Evolutionary conservation across 1,140 invertebrate species (phyloP).

Genomic region (Pararge aegeria): DNA sequence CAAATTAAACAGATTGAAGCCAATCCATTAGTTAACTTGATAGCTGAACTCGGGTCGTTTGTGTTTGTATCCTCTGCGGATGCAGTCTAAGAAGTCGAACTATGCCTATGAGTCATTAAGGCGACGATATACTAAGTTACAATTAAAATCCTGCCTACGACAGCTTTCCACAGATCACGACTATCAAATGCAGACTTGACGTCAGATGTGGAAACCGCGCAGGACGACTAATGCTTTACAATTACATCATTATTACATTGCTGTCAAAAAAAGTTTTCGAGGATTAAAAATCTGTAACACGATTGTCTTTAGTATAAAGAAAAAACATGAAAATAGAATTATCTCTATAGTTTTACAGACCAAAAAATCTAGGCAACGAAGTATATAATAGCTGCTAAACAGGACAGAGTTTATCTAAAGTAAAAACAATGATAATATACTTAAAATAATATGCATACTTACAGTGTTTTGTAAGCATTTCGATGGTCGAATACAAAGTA

Average conservation of each 20-base stretch:
- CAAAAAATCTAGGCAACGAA: slow-evolving; percentile 28
- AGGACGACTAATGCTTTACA: slow-evolving; percentile 12
- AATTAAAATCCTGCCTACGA: slow-evolving; percentile 19
- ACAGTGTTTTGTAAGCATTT: slow-evolving; percentile 18
- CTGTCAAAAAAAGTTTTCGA: slow-evolving; percentile 12
- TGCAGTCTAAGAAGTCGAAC: slow-evolving; percentile 38
- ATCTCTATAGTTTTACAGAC: slow-evolving; percentile 27
- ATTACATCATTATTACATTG: slow-evolving; percentile 10
- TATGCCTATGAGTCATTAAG: slow-evolving; percentile 47
- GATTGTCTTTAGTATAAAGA: slow-evolving; percentile 23
- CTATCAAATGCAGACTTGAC: background rate
- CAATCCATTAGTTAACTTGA: no score
- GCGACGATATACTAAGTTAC: slow-evolving; percentile 42
- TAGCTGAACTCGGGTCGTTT: background rate
- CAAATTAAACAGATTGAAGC: no score
- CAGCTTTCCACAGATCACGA: background rate
- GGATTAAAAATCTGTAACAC: slow-evolving; percentile 19
- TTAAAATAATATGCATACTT: slow-evolving; percentile 2
- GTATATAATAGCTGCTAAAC: slow-evolving; percentile 28
- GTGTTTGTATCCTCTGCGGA: slow-evolving; percentile 12
- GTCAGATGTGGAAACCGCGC: background rate
- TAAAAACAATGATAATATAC: slow-evolving; percentile 27
- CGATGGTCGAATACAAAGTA: slow-evolving; percentile 26
- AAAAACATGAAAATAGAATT: slow-evolving; percentile 26
- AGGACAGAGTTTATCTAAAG: slow-evolving; percentile 28